These are phyloP conservation scores for Ischnus inquisitorius DNA, from an alignment of 2,888 invertebrate genomes.

Conservation along the genomic window DNA sequence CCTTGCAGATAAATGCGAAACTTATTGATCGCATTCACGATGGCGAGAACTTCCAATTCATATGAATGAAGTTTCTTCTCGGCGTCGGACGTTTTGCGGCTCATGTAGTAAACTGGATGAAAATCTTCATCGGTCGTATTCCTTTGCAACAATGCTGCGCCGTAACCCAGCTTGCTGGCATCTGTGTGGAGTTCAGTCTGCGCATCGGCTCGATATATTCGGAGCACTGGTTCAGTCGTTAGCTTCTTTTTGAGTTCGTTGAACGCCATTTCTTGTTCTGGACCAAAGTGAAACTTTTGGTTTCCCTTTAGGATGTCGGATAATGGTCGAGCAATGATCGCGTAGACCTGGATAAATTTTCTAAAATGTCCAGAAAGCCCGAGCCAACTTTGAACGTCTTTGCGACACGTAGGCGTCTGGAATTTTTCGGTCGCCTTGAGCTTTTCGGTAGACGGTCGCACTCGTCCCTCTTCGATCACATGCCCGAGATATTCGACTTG, in stretches of 20 bases:
- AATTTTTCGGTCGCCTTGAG: slow-evolving; percentile 73
- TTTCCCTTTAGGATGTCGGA: slow-evolving; percentile 40
- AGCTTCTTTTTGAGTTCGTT: slow-evolving; percentile 15
- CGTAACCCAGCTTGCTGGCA: slow-evolving; percentile 60
- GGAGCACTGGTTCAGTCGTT: slow-evolving; percentile 39
- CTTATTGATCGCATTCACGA: slow-evolving; percentile 32
- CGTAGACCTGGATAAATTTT: slow-evolving; percentile 78
- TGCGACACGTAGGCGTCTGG: slow-evolving; percentile 73
- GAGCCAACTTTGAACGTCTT: slow-evolving; percentile 78
- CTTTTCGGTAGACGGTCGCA: slow-evolving; percentile 75
- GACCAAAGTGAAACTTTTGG: slow-evolving; percentile 26
- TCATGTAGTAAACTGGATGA: neutral
- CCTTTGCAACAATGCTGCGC: slow-evolving; percentile 56
- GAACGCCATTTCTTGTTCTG: slow-evolving; percentile 18
- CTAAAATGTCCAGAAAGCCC: slow-evolving; percentile 80
- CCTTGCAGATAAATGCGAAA: slow-evolving; percentile 28
- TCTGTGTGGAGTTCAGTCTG: slow-evolving; percentile 63
- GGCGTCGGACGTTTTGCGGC: slow-evolving; percentile 25
- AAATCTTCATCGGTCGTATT: slow-evolving; percentile 22
- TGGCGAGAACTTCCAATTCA: slow-evolving; percentile 26
- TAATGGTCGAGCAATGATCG: slow-evolving; percentile 77
- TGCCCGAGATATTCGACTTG: slow-evolving; percentile 75
- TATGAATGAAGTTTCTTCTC: slow-evolving; percentile 43
- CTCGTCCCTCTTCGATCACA: slow-evolving; percentile 74
- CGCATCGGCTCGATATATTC: slow-evolving; percentile 32